phyloP scores from a whole-genome alignment of 2,888 invertebrate species.

The Pimpla rufipes region DNA sequence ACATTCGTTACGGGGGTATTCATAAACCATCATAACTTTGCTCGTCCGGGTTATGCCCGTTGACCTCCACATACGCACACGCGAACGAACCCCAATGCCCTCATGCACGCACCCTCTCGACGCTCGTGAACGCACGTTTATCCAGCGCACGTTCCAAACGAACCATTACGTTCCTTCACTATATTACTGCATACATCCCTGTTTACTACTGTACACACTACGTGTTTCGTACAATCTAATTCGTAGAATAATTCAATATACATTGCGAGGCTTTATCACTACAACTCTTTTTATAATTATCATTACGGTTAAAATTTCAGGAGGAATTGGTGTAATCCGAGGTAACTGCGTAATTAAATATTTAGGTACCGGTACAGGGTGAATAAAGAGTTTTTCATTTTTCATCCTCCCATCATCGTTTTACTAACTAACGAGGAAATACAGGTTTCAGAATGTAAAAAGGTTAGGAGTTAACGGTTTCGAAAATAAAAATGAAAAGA shows the following conservation, averaged over 20 bases:
- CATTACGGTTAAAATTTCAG: neutral
- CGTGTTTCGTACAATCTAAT: constrained; percentile 45
- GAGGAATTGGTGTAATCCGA: neutral
- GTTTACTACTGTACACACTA: constrained; percentile 48
- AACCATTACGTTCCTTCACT: constrained; percentile 68
- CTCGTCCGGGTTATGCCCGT: constrained; percentile 74
- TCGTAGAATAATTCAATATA: constrained; percentile 59
- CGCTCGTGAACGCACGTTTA: constrained; percentile 61
- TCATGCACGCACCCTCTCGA: constrained; percentile 49
- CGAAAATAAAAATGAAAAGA: too few relatives aligned
- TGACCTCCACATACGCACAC: constrained; percentile 67
- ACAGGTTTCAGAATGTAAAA: neutral
- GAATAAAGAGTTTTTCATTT: too few relatives aligned
- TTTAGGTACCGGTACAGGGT: too few relatives aligned
- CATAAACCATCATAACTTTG: constrained; percentile 84
- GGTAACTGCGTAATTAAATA: neutral
- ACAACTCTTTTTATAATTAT: neutral
- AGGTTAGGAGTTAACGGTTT: too few relatives aligned
- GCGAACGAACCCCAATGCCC: constrained; percentile 18
- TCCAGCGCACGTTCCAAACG: constrained; percentile 65
- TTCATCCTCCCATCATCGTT: too few relatives aligned
- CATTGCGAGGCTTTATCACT: constrained; percentile 12
- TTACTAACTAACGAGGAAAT: neutral
- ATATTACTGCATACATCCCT: constrained; percentile 59
- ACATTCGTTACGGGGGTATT: constrained; percentile 84